Base-by-base conservation (phyloP, 2,113 vertebrate genomes). In the Pao palembangensis region DNA sequence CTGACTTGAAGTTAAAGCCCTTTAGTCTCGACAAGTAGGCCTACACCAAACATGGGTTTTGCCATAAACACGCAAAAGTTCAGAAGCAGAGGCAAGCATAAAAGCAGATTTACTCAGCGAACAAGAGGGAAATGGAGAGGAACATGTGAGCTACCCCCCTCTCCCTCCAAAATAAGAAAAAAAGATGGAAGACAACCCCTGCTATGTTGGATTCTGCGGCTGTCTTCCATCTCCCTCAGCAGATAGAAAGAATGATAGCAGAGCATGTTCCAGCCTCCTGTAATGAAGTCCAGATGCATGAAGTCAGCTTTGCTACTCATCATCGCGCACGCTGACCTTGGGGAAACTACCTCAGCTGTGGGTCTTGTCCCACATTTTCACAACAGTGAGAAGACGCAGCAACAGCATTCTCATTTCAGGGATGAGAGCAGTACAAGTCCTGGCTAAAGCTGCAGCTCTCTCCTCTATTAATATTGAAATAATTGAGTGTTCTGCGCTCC, bases 201-300 rank as follows among this genome's bases (percentile, higher is more conserved):
- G 65, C 75, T 69, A 69, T 71, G 78, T 73, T 81, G 64, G 67
- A 76, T 77, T 69, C 15, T 61, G 58, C 13, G 19, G 64, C 74
- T 71, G 64, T 72, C 68, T 71, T 74, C 77, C 64, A 64, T 76
- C 78, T 77, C 67, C 66, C 64, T 80, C 62, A 67, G 78, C 82
- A 81, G 79, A 85, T 69, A 82, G 74, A 47, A 67, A 71, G 73
- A 78, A 76, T 71, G 77, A 82, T 75, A 75, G 73, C 53, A 20
- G n/a, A 62, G 65, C 49, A 38, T 64, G 70, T 73, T 87, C 75
- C 76, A 80, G 70, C 51, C 65, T 73, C 56, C 16, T 46, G 6
- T 87, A 80, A 88, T 80, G 69, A 76, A 77, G 81, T 78, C 84
- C 86, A 88, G 86, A 86, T 88, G 81, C 41, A 65, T 59, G 49